phyloP scores from a whole-genome alignment of 2,888 invertebrate species.

The Campopleginae sp. region DNA sequence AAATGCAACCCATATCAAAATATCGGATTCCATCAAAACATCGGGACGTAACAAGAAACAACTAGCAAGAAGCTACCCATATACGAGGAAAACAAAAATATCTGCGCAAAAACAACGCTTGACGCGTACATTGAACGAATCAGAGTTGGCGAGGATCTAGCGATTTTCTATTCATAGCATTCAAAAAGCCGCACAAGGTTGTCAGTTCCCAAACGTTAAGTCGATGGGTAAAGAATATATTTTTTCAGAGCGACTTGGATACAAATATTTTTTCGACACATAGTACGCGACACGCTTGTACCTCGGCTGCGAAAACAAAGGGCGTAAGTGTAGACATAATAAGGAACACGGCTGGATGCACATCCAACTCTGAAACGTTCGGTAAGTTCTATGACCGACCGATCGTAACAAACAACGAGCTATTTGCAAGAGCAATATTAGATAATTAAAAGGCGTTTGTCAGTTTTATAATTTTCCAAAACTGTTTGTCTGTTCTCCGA shows the following conservation, averaged over 20 bases:
- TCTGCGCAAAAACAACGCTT: not conserved
- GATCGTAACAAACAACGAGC: not conserved
- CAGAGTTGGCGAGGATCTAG: not conserved
- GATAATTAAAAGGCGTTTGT: not conserved
- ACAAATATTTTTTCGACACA: too few relatives aligned
- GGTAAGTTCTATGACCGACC: not conserved
- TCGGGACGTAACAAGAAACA: not conserved
- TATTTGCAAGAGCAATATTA: not conserved
- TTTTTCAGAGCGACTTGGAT: constrained; percentile 51
- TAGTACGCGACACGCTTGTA: too few relatives aligned
- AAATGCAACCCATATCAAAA: not conserved
- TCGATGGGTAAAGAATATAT: constrained; percentile 56
- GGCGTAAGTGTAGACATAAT: too few relatives aligned
- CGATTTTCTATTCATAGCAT: constrained; percentile 13
- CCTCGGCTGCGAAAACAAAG: too few relatives aligned
- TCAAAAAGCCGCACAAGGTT: constrained; percentile 34
- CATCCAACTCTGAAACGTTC: not conserved
- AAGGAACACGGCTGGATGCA: too few relatives aligned
- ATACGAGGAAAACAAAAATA: not conserved
- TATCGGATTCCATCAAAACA: not conserved
- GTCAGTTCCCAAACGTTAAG: constrained; percentile 66
- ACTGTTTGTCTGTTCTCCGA: too few relatives aligned
- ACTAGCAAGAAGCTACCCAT: not conserved
- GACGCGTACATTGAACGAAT: not conserved
- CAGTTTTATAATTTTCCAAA: too few relatives aligned